Base-by-base conservation (phyloP, 1,140 invertebrate species). In the Bradysia coprophila region DNA sequence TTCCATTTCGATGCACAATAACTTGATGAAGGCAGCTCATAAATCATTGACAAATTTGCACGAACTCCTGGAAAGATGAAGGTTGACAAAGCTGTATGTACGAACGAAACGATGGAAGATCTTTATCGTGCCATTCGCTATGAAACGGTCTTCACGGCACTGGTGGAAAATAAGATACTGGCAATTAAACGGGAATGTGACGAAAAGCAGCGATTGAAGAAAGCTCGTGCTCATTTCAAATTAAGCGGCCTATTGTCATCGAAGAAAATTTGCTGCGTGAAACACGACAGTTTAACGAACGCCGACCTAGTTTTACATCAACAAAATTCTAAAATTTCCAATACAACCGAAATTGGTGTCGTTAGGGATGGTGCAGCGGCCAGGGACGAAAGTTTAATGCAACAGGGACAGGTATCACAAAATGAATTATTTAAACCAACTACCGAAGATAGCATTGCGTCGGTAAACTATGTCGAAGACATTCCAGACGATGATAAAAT, bases 151-250 rank as follows among this genome's bases (percentile, higher is more conserved):
- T 58, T 61, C 21, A 51, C 47, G 40, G 50, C 50, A 8, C 44
- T 61, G 33, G 50, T 61, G 34, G 51, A 61, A 47, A 56, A 59
- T 46, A 61, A 61, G 48, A 54, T 59, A 51, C 49, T 56, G 43
- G 53, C 52, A 20, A 57, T 61, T 31, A 58, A 58, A 42, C 49
- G 55, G 8, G 58, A 61, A 36, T 61, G 57, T 33, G 56, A 61
- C 43, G 56, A 58, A 45, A 55, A 56, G 13, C 55, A 57, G 46
- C 46, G 47, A 2, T 46, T 52, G 18, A 60, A 59, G 42, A 47
- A 55, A 13, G 48, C 54, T 43, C 53, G 54, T 38, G 49, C 57
- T 21, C 56, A 57, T 4, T n/a, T n/a, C n/a, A n/a, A n/a, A n/a
- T 55, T 60, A 38, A 53, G 57, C 2, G 49, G 53, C 13, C 54